Conservation (phyloP, 2,888 invertebrate genomes). For the Netelia melanura region DNA sequence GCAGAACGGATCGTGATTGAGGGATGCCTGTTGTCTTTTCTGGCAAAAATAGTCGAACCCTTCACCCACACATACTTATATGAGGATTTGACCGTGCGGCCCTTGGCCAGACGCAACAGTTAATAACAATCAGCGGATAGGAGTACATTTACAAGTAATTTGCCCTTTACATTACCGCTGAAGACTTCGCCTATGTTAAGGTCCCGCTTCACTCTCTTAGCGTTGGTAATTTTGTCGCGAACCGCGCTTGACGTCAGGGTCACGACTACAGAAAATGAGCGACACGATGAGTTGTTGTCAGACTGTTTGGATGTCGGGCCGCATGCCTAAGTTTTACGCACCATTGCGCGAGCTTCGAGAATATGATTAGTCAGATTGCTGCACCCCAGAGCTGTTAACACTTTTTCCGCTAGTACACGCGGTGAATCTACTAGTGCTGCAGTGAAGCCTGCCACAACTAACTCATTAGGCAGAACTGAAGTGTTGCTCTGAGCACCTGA, state of each 20-base stretch:
- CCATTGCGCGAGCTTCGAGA: neutral
- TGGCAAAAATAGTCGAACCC: no score
- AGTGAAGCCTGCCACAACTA: neutral
- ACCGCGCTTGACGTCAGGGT: neutral
- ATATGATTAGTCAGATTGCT: neutral
- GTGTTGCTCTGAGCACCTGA: neutral
- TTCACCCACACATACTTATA: constrained; percentile 25
- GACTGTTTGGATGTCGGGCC: neutral
- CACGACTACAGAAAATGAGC: neutral
- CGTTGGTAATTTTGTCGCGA: neutral
- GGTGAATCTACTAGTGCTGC: neutral
- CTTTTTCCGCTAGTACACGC: neutral
- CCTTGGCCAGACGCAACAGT: no score
- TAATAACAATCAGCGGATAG: neutral
- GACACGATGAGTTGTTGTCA: neutral
- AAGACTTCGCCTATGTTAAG: neutral
- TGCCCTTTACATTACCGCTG: neutral
- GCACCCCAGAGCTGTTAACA: neutral
- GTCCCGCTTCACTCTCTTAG: neutral
- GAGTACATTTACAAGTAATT: neutral
- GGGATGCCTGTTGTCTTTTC: no score
- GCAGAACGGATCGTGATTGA: no score
- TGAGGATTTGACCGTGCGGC: no score
- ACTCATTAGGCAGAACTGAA: neutral
- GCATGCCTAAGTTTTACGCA: neutral